Evolutionary conservation across 2,113 vertebrate species (phyloP).

Genomic region (Phrynocephalus versicolor): DNA sequence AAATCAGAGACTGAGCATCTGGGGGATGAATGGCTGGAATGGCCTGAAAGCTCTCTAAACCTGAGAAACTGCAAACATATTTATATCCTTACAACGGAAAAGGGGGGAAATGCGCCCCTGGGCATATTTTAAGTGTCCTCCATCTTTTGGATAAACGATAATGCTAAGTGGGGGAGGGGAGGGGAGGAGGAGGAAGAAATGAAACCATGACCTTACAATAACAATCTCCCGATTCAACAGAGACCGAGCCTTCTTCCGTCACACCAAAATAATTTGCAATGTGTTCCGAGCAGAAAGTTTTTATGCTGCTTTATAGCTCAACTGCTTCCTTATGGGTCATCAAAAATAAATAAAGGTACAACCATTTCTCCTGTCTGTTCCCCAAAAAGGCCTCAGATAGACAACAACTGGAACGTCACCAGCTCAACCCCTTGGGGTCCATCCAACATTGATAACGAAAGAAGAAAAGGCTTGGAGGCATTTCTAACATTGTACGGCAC

Average conservation of each 20-base stretch:
- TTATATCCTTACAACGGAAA: conserved; percentile 48
- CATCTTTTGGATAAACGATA: conserved; percentile 51
- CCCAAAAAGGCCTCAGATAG: neutral
- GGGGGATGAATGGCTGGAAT: conserved; percentile 48
- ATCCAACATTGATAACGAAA: neutral
- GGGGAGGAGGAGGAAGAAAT: neutral
- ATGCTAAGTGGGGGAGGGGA: conserved; percentile 50
- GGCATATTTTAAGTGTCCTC: conserved; percentile 32
- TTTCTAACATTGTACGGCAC: conserved; percentile 24
- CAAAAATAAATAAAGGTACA: neutral
- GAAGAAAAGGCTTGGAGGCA: conserved; percentile 19
- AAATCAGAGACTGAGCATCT: conserved; percentile 45
- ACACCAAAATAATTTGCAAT: conserved; percentile 52
- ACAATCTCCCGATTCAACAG: conserved; percentile 40
- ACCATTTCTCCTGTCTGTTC: neutral
- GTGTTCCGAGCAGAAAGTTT: conserved; percentile 51
- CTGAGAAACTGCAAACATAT: conserved; percentile 58
- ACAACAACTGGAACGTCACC: conserved; percentile 3
- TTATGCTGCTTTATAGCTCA: conserved; percentile 47
- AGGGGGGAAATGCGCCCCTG: conserved; percentile 43
- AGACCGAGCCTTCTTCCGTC: conserved; percentile 45
- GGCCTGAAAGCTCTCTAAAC: conserved; percentile 51
- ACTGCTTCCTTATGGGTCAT: conserved; percentile 24
- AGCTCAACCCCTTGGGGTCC: neutral
- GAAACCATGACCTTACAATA: conserved; percentile 58